Percentiles rank a stretch among this genome's conserved stretches.
phyloP scores from a whole-genome alignment of 2,797 vertebrate species.

The Gadopsis bispinosus region DNA sequence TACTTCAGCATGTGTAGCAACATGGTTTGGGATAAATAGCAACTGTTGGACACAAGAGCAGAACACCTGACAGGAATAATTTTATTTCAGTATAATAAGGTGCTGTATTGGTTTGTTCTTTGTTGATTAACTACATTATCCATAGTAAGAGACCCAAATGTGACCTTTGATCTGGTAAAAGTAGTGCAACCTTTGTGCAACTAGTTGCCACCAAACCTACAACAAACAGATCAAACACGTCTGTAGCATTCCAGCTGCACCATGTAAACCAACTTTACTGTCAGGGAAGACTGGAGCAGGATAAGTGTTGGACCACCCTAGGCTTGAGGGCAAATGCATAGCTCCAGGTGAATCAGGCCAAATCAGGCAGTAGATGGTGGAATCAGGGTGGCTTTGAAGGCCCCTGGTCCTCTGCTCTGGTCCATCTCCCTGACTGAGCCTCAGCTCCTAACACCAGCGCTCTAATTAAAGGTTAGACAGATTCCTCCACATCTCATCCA shows the following conservation, averaged over 20 bases:
- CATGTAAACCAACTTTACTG: slow-evolving; percentile 2
- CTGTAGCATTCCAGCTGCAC: not conserved
- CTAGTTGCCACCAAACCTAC: not conserved
- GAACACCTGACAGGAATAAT: not conserved
- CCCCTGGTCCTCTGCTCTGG: slow-evolving; percentile 59
- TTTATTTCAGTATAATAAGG: not conserved
- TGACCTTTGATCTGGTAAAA: not conserved
- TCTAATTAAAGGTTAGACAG: slow-evolving; percentile 83
- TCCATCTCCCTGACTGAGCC: slow-evolving; percentile 57
- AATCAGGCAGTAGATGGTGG: slow-evolving; percentile 66
- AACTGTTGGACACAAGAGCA: not conserved
- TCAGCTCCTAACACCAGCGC: slow-evolving; percentile 44
- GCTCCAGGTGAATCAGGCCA: slow-evolving; percentile 54
- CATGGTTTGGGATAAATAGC: slow-evolving; percentile 13
- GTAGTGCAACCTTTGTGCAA: not conserved
- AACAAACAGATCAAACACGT: slow-evolving; percentile 11
- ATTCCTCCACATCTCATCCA: slow-evolving; percentile 70
- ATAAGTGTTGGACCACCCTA: slow-evolving; percentile 23
- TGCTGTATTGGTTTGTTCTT: not conserved
- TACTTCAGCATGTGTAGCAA: slow-evolving; percentile 21
- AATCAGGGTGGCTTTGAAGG: slow-evolving; percentile 55
- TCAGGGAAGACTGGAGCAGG: slow-evolving; percentile 6
- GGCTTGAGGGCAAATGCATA: slow-evolving; percentile 38
- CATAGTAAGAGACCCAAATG: not conserved
- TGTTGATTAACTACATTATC: not conserved